A percentile compares a stretch with the other conserved stretches of the same genome.
phyloP scores from a whole-genome alignment of 53 echinoderm and acorn worm genomes.

The Paracentrotus lividus region DNA sequence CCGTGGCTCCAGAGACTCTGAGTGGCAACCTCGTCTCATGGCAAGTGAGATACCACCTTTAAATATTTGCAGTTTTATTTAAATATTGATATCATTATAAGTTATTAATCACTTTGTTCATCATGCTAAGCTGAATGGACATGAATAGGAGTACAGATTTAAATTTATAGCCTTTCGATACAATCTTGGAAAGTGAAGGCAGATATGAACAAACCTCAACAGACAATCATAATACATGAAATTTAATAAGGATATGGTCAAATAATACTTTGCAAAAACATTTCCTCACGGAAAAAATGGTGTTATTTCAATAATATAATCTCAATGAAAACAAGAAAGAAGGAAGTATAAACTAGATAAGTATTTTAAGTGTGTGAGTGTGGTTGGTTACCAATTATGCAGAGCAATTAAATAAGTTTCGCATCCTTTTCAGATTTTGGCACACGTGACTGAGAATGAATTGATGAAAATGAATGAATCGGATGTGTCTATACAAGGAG shows the following conservation, averaged over 20 bases:
- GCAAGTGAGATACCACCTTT: too few relatives aligned
- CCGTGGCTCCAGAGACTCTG: too few relatives aligned
- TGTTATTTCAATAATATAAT: background rate
- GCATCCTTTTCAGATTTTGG: background rate
- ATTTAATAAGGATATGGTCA: background rate
- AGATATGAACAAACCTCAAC: background rate
- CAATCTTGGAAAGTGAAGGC: background rate
- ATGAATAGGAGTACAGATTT: too few relatives aligned
- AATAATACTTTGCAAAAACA: background rate
- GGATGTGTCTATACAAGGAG: background rate
- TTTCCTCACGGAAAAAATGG: slow-evolving; percentile 9
- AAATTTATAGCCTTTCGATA: background rate
- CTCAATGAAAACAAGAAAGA: background rate
- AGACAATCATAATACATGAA: background rate
- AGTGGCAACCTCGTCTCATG: too few relatives aligned
- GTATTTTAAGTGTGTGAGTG: slow-evolving; percentile 20
- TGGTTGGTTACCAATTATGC: background rate
- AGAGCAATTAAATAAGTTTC: background rate
- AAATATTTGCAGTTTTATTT: too few relatives aligned
- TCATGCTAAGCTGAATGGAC: too few relatives aligned
- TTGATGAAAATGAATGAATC: background rate
- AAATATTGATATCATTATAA: too few relatives aligned
- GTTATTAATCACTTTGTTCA: too few relatives aligned
- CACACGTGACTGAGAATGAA: background rate
- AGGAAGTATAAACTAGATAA: slow-evolving; percentile 46